A percentile compares a stretch with the other conserved stretches of the same genome.
These are phyloP conservation scores for Lymantria dispar DNA, from an alignment of 2,888 invertebrate species.

Conservation along the genomic window DNA sequence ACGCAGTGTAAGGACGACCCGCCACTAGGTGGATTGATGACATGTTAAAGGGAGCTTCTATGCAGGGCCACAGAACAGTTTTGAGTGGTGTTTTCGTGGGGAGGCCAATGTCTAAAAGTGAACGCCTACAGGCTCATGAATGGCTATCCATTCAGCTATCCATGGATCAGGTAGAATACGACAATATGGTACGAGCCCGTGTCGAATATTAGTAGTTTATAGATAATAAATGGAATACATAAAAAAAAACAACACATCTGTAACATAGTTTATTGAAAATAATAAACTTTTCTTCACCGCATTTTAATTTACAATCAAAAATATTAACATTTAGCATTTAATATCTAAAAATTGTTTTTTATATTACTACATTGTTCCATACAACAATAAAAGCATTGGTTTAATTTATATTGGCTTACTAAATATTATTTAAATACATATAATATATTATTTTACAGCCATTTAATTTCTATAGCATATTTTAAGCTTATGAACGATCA, in stretches of 20 bases:
- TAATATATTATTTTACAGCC: constrained; percentile 16
- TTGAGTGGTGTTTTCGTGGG: too few relatives aligned
- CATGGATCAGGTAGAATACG: too few relatives aligned
- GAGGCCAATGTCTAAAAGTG: too few relatives aligned
- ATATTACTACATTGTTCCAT: constrained; percentile 29
- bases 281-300: constrained; percentile 63
- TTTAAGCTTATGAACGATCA: not conserved
- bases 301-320: constrained; percentile 51
- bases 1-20: too few relatives aligned
- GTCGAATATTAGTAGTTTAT: too few relatives aligned
- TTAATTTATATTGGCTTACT: constrained; percentile 8
- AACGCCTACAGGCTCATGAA: too few relatives aligned
- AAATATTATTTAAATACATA: constrained; percentile 20
- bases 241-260: constrained; percentile 25
- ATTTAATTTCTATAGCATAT: not conserved
- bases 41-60: too few relatives aligned
- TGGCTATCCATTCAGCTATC: too few relatives aligned
- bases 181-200: too few relatives aligned
- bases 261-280: constrained; percentile 77
- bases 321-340: constrained; percentile 32
- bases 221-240: too few relatives aligned
- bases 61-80: too few relatives aligned
- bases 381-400: constrained; percentile 43
- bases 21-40: too few relatives aligned
- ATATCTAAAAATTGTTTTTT: constrained; percentile 26